Conservation (phyloP, 2,888 invertebrate species). For the Rotaria magnacalcarata region DNA sequence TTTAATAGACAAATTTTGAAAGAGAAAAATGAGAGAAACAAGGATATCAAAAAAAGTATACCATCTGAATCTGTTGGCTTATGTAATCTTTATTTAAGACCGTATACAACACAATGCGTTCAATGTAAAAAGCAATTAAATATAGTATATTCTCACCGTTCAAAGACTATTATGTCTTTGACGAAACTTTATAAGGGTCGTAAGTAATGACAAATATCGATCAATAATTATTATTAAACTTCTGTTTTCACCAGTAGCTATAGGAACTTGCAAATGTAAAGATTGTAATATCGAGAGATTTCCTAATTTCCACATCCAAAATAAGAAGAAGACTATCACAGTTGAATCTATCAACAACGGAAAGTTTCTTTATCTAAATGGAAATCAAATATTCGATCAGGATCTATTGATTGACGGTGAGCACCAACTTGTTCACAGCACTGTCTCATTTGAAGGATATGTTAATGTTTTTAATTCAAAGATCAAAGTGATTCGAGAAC, state of each 20-base stretch:
- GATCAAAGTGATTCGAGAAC: neutral
- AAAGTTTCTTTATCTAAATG: neutral
- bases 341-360: neutral
- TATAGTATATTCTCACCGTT: neutral
- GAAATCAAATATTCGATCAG: neutral
- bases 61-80: neutral
- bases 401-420: neutral
- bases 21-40: neutral
- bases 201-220: neutral
- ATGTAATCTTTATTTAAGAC: neutral
- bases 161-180: neutral
- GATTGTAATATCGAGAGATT: neutral
- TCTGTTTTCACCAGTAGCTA: neutral
- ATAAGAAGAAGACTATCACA: neutral
- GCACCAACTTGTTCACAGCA: neutral
- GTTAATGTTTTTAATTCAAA: neutral
- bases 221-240: neutral
- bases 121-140: neutral
- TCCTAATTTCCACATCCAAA: neutral
- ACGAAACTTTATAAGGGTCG: neutral
- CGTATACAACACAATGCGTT: neutral
- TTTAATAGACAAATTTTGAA: neutral
- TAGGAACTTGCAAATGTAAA: neutral
- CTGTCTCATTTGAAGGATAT: neutral
- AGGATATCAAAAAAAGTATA: neutral